Percentiles rank a stretch among this genome's conserved stretches.
Evolutionary conservation across 2,113 vertebrate species (phyloP).

Genomic region (Cercocebus atys): DNA sequence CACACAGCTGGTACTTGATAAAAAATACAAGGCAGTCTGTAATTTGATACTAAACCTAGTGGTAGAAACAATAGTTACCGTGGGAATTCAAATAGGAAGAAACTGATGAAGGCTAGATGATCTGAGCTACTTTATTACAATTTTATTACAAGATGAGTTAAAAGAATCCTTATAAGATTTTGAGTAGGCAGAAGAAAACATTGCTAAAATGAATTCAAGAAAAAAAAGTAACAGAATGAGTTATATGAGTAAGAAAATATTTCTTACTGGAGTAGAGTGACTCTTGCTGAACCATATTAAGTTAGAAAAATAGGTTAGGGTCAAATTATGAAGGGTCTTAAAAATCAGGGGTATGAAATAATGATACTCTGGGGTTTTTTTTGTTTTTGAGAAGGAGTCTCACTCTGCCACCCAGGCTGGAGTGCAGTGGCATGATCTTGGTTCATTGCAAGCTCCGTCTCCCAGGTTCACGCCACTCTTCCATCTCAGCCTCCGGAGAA

Average conservation of each 20-base stretch:
- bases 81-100: not conserved
- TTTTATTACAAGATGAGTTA: not conserved
- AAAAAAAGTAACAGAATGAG: not conserved
- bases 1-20: not conserved
- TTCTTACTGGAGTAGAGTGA: not conserved
- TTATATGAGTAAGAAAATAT: not conserved
- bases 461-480: too few species aligned
- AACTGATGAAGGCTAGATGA: not conserved
- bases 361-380: not conserved
- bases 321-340: not conserved
- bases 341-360: conserved; percentile 1
- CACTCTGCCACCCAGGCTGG: too few species aligned
- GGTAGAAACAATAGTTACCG: not conserved
- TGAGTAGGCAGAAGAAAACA: conserved; percentile 14
- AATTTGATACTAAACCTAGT: not conserved
- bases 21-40: not conserved
- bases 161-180: not conserved
- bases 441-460: too few species aligned
- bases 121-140: not conserved
- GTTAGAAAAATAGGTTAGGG: conserved; percentile 28
- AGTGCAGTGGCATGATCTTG: too few species aligned
- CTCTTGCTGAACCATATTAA: not conserved
- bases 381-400: too few species aligned
- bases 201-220: not conserved
- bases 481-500: too few species aligned